Percentiles rank a stretch among this genome's conserved stretches.
Conservation (phyloP, 2,888 invertebrate genomes). For the Fabriciana adippe region DNA sequence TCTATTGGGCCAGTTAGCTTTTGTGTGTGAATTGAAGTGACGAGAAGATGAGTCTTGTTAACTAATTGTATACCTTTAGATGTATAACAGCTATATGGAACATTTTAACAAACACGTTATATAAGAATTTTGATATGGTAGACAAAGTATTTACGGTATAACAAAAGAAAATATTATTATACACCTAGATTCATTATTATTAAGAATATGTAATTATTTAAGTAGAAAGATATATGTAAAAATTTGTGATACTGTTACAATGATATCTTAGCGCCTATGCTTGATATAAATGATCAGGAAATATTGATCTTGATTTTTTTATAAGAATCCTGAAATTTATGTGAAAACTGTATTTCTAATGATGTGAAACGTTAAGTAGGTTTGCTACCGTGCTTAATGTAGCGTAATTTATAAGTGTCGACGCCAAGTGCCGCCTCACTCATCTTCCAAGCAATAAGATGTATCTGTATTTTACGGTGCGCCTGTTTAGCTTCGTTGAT, state of each 20-base stretch:
- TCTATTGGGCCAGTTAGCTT: conserved; percentile 58
- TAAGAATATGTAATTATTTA: no score
- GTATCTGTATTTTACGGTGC: conserved; percentile 50
- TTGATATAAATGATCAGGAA: neutral
- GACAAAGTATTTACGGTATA: no score
- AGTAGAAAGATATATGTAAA: no score
- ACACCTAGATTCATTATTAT: no score
- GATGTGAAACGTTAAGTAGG: conserved; percentile 47
- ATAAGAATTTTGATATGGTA: neutral
- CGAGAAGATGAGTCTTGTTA: conserved; percentile 66
- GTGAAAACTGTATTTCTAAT: neutral
- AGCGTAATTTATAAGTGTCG: conserved; percentile 63
- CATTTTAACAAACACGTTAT: conserved; percentile 1
- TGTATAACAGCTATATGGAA: neutral
- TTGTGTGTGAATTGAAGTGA: conserved; percentile 66
- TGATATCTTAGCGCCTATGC: no score
- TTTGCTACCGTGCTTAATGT: conserved; percentile 57
- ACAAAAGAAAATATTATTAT: no score
- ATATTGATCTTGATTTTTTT: neutral
- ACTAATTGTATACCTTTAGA: conserved; percentile 30
- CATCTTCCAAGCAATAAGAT: conserved; percentile 61
- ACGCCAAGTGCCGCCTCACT: conserved; percentile 53
- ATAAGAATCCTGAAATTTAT: neutral
- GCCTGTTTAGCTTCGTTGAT: conserved; percentile 27
- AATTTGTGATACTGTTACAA: no score